Conservation (phyloP, 1,140 invertebrate species). For the Caerostris darwini region DNA sequence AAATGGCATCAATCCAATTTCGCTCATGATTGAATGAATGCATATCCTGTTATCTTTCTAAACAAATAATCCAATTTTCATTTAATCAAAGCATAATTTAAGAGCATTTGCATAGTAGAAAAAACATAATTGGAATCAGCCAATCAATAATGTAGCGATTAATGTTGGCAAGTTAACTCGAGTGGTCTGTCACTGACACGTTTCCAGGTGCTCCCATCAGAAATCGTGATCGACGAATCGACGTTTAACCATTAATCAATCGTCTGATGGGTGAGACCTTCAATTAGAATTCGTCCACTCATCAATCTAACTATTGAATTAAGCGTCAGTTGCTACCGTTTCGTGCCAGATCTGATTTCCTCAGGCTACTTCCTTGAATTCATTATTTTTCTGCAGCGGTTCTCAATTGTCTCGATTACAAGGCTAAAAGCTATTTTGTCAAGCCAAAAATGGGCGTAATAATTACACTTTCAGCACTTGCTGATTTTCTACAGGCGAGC, state of each 20-base stretch:
- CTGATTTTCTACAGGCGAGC: background rate
- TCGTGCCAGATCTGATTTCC: background rate
- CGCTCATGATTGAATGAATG: too few relatives aligned
- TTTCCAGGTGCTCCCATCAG: constrained; percentile 28
- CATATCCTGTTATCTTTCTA: background rate
- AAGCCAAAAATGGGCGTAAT: background rate
- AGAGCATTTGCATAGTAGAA: background rate
- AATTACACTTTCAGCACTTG: background rate
- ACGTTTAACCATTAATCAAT: constrained; percentile 39
- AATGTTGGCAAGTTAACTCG: too few relatives aligned
- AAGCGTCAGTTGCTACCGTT: constrained; percentile 44
- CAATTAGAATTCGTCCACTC: constrained; percentile 33
- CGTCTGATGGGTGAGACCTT: background rate
- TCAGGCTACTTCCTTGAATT: background rate
- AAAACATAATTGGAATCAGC: background rate
- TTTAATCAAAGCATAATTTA: background rate
- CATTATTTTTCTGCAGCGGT: background rate
- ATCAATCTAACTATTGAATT: constrained; percentile 67
- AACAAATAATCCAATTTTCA: background rate
- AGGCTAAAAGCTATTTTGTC: background rate
- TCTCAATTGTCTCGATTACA: background rate
- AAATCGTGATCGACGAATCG: constrained; percentile 52
- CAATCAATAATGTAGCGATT: background rate
- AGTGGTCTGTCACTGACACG: constrained; percentile 36
- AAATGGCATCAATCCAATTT: too few relatives aligned